Conservation (phyloP, 2,888 invertebrate genomes). For the Megaustenia siamemsis region DNA sequence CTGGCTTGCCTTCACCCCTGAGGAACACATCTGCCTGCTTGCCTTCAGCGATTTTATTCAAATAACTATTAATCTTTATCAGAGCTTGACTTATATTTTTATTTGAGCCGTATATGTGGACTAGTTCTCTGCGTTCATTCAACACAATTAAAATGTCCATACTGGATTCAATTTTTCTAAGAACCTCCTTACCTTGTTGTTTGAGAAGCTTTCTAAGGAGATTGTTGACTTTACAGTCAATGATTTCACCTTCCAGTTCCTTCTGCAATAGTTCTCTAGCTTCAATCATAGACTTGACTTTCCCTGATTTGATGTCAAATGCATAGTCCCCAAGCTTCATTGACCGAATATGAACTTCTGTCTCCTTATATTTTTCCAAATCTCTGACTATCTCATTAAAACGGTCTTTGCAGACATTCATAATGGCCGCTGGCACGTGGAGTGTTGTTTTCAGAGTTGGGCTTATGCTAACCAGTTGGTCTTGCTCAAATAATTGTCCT, state of each 20-base stretch:
- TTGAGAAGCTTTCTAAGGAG: conserved; percentile 36
- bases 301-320: conserved; percentile 35
- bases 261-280: conserved; percentile 43
- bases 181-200: conserved; percentile 39
- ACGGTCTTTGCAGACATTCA: conserved; percentile 55
- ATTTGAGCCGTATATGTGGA: conserved; percentile 48
- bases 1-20: conserved; percentile 62
- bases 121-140: conserved; percentile 33
- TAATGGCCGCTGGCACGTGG: conserved; percentile 55
- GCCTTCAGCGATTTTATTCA: conserved; percentile 28
- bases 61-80: conserved; percentile 44
- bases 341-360: not conserved
- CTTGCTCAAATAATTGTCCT: not conserved
- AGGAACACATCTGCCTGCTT: conserved; percentile 53
- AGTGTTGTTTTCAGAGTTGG: conserved; percentile 59
- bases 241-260: conserved; percentile 50
- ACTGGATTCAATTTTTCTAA: conserved; percentile 43
- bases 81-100: conserved; percentile 21
- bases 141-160: conserved; percentile 31
- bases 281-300: conserved; percentile 19
- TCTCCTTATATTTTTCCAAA: conserved; percentile 10
- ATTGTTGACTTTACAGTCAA: conserved; percentile 37
- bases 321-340: conserved; percentile 41
- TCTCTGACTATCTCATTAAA: conserved; percentile 52
- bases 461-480: conserved; percentile 54